A percentile compares a stretch with the other conserved stretches of the same genome.
Conservation (phyloP, 2,888 invertebrate species). For the Zygothrica quintamaculata region DNA sequence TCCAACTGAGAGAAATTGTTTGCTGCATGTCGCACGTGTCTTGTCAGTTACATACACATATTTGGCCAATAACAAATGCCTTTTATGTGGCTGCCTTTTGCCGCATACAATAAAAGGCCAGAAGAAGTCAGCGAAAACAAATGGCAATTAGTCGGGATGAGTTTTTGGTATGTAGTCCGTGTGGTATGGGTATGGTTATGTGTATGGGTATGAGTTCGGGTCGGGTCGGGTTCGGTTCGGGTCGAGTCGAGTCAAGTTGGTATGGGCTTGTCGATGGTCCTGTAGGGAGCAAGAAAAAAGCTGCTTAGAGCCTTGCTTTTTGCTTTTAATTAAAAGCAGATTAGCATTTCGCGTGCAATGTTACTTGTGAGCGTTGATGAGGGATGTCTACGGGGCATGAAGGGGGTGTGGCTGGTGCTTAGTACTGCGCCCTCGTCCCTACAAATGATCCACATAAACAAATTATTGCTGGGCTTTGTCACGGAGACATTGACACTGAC, state of each 20-base stretch:
- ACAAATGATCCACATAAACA: slow-evolving; percentile 42
- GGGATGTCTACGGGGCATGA: not conserved
- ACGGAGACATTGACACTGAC: slow-evolving; percentile 69
- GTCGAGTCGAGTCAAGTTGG: too few relatives aligned
- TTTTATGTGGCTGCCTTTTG: slow-evolving; percentile 32
- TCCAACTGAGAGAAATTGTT: not conserved
- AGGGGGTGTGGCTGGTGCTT: not conserved
- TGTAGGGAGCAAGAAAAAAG: slow-evolving; percentile 41
- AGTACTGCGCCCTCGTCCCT: not conserved
- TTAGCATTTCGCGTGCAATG: slow-evolving; percentile 71
- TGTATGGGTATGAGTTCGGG: not conserved
- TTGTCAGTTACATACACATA: slow-evolving; percentile 36
- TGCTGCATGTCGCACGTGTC: slow-evolving; percentile 29
- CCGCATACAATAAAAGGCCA: slow-evolving; percentile 38
- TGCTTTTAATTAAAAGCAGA: slow-evolving; percentile 78
- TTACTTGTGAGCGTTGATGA: slow-evolving; percentile 26
- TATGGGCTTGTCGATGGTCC: slow-evolving; percentile 13
- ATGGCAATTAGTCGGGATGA: slow-evolving; percentile 61
- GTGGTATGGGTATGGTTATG: not conserved
- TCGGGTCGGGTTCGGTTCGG: not conserved
- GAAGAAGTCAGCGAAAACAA: slow-evolving; percentile 42
- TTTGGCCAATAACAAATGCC: slow-evolving; percentile 50
- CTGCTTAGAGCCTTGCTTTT: slow-evolving; percentile 61
- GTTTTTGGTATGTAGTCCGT: not conserved
- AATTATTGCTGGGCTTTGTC: slow-evolving; percentile 59